Conservation (phyloP, 1,140 invertebrate species). For the Heliconius congener region DNA sequence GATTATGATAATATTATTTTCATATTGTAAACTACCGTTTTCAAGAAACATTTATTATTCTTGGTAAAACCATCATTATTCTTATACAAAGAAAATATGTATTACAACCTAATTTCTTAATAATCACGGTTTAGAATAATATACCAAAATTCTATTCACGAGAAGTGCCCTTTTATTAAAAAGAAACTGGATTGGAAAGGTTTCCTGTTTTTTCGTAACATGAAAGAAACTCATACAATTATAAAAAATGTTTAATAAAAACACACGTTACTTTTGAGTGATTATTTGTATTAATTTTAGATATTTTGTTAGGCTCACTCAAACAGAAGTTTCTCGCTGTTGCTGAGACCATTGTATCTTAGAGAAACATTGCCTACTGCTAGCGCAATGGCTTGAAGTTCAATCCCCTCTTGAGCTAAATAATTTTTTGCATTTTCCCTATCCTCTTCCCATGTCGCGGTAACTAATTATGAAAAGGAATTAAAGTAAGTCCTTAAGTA, state of each 20-base stretch:
- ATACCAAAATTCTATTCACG: not conserved
- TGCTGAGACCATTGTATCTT: no score
- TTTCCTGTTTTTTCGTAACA: not conserved
- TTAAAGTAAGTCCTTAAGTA: no score
- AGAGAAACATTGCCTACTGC: no score
- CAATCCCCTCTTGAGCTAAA: no score
- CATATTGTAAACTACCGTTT: not conserved
- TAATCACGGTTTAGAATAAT: not conserved
- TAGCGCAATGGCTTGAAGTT: no score
- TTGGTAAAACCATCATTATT: not conserved
- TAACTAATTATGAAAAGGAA: no score
- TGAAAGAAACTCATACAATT: not conserved
- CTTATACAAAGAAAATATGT: not conserved
- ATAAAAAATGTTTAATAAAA: not conserved
- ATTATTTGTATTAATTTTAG: not conserved
- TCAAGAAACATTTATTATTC: not conserved
- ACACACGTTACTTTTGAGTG: not conserved
- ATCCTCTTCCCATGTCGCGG: no score
- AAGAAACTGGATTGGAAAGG: not conserved
- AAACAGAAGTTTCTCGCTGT: not conserved
- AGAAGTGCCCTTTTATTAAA: not conserved
- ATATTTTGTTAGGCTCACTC: no score
- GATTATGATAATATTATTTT: not conserved
- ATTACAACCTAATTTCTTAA: conserved; percentile 1
- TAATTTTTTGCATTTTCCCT: no score